Conservation (phyloP, 1,140 invertebrate genomes). For the Cardiocondyla obscurior region DNA sequence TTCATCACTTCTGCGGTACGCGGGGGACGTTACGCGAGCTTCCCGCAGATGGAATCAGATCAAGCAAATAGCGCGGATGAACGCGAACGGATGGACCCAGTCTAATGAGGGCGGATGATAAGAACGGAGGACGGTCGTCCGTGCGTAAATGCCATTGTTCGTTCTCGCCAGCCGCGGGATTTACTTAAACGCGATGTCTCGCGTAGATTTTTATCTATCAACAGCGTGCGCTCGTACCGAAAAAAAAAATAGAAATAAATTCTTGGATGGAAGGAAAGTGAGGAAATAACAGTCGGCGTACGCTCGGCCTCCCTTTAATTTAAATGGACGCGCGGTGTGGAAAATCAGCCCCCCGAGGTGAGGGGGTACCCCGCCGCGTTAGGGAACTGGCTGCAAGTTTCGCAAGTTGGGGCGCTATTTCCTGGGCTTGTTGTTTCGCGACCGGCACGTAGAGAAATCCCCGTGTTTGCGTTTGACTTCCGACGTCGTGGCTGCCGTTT, state of each 20-base stretch:
- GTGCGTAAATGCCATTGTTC: neutral
- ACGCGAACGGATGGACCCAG: neutral
- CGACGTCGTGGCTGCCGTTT: constrained; percentile 14
- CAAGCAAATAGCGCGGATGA: neutral
- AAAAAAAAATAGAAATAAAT: neutral
- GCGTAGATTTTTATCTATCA: constrained; percentile 1
- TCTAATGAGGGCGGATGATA: neutral
- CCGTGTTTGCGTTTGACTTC: constrained; percentile 16
- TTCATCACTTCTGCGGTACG: neutral
- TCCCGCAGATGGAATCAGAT: neutral
- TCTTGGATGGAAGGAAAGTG: neutral
- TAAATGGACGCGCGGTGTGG: neutral
- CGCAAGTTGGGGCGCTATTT: constrained; percentile 9
- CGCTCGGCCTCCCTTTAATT: constrained; percentile 4
- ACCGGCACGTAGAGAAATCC: constrained; percentile 23
- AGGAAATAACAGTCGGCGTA: neutral
- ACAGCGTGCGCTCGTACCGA: neutral
- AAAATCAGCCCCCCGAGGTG: constrained; percentile 4
- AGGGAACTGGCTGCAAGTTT: constrained; percentile 37
- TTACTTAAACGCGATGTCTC: neutral
- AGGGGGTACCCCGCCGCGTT: neutral
- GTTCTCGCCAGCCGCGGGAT: neutral
- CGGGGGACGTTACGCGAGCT: neutral
- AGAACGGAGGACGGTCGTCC: neutral
- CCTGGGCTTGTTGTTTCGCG: constrained; percentile 2